Conservation (phyloP, 2,888 invertebrate genomes). For the Nemotelus pantherinus region DNA sequence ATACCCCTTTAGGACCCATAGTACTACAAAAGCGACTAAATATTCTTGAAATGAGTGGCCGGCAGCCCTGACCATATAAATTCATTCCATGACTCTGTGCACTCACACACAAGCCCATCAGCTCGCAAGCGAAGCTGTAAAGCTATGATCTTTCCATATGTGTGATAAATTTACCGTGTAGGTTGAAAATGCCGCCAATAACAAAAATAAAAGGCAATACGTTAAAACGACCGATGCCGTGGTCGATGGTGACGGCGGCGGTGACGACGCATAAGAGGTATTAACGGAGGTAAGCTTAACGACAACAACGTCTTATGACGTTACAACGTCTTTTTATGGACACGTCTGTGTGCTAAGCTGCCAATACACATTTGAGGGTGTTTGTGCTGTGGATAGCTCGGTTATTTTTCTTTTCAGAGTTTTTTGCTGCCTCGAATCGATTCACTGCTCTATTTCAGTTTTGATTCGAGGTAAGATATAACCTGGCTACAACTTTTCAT, state of each 20-base stretch:
- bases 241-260: no score
- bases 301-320: conserved; percentile 43
- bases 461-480: conserved; percentile 14
- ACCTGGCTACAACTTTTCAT: background rate
- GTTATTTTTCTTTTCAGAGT: conserved; percentile 5
- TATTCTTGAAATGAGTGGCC: no score
- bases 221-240: conserved; percentile 6
- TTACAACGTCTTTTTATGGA: conserved; percentile 18
- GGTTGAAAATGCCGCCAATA: conserved; percentile 37
- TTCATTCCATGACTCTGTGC: background rate
- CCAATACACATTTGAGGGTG: conserved; percentile 29
- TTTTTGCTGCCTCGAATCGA: conserved; percentile 13
- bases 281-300: conserved; percentile 40
- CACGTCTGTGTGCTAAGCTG: conserved; percentile 22
- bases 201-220: conserved; percentile 32
- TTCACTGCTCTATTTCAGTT: conserved; percentile 2
- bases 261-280: conserved; percentile 27
- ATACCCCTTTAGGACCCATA: no score
- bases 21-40: background rate
- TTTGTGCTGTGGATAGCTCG: conserved; percentile 19
- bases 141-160: conserved; percentile 40
- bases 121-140: background rate
- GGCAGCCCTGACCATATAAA: conserved; percentile 10
- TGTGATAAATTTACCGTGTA: conserved; percentile 34
- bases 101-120: conserved; percentile 5